Evolutionary conservation across 2,113 vertebrate genomes (phyloP).

Genomic region (Pholis gunnellus): DNA sequence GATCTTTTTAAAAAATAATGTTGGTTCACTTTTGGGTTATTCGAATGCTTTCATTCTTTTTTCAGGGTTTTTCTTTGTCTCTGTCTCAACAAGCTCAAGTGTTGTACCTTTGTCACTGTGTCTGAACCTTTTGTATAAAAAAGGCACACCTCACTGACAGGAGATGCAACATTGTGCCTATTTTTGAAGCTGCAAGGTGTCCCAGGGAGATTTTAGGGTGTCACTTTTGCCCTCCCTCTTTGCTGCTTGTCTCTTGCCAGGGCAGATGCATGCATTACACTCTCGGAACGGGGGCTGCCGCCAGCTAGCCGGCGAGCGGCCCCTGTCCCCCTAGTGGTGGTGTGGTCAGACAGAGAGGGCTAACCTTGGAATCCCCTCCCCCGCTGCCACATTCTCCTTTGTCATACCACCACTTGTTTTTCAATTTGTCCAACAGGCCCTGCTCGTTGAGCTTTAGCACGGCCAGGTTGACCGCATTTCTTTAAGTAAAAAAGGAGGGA

Average conservation of each 20-base stretch:
- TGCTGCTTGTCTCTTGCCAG: conserved; percentile 62
- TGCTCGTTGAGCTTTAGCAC: conserved; percentile 99
- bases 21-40: background rate
- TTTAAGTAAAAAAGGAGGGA: conserved; percentile 90
- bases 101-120: conserved; percentile 47
- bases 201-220: conserved; percentile 20
- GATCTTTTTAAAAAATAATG: conserved; percentile 12
- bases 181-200: conserved; percentile 25
- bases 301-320: conserved; percentile 88
- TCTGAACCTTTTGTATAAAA: conserved; percentile 56
- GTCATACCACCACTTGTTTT: conserved; percentile 99
- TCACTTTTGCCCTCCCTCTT: conserved; percentile 34
- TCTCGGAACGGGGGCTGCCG: conserved; percentile 72
- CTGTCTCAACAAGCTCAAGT: conserved; percentile 28
- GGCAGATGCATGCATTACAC: conserved; percentile 98
- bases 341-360: conserved; percentile 97
- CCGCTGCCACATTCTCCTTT: conserved; percentile 99
- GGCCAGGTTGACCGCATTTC: conserved; percentile 99
- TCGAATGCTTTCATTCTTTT: background rate
- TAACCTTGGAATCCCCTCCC: conserved; percentile 99
- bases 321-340: conserved; percentile 69
- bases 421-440: conserved; percentile 99
- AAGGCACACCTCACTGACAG: conserved; percentile 51
- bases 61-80: background rate
- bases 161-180: conserved; percentile 48